These are phyloP conservation scores for Odontamblyopus lacepedii DNA, from an alignment of 2,797 vertebrate genomes.

Conservation along the genomic window DNA sequence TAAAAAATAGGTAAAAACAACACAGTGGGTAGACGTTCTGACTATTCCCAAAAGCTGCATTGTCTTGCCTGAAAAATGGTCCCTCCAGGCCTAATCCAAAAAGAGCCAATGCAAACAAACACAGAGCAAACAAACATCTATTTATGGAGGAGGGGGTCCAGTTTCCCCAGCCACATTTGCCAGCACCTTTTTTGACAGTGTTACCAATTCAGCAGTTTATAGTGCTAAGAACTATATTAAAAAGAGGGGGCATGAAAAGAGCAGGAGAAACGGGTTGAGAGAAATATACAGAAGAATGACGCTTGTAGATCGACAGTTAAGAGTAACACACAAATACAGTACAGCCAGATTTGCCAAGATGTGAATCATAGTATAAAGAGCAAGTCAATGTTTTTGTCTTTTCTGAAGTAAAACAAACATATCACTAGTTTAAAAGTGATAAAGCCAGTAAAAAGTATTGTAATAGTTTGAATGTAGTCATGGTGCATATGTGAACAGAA, in stretches of 20 bases:
- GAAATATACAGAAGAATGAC: not conserved
- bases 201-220: conserved; percentile 72
- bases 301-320: not conserved
- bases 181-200: conserved; percentile 55
- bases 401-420: not conserved
- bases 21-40: conserved; percentile 19
- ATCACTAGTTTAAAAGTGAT: not conserved
- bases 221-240: conserved; percentile 51
- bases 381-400: not conserved
- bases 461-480: too few species aligned
- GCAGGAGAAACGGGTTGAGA: conserved; percentile 12
- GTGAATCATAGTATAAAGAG: not conserved
- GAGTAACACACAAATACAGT: not conserved
- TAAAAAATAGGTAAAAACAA: conserved; percentile 21
- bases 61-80: conserved; percentile 75
- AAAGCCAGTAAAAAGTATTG: not conserved
- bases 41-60: conserved; percentile 57
- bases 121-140: conserved; percentile 75
- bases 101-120: conserved; percentile 68
- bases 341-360: not conserved
- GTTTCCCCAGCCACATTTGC: conserved; percentile 63
- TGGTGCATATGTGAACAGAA: too few species aligned
- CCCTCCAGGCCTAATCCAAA: conserved; percentile 65
- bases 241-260: conserved; percentile 6
- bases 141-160: conserved; percentile 71